phyloP scores from a whole-genome alignment of 2,113 vertebrate genomes.

The Stigmatopora argus region DNA sequence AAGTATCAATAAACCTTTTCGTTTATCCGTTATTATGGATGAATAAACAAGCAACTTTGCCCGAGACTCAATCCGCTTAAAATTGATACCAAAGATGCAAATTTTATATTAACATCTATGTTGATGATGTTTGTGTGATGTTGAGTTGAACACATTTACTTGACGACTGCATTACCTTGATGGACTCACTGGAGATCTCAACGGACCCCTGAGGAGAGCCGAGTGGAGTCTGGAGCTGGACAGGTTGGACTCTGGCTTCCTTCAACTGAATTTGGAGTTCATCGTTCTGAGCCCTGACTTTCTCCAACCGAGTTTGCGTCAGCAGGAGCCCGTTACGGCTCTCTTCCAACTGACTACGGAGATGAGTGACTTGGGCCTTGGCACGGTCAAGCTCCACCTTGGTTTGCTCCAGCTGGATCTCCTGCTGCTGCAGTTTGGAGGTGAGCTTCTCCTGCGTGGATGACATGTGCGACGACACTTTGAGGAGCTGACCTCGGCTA shows the following conservation, averaged over 20 bases:
- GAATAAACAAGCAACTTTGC: no score
- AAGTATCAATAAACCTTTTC: no score
- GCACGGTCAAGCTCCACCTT: conserved; percentile 63
- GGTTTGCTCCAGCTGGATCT: conserved; percentile 35
- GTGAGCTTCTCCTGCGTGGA: conserved; percentile 74
- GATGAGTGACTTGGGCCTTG: conserved; percentile 49
- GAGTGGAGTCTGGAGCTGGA: conserved; percentile 70
- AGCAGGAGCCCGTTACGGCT: conserved; percentile 65
- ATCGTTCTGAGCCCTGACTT: conserved; percentile 60
- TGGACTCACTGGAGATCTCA: conserved; percentile 70
- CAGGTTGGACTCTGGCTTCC: conserved; percentile 52
- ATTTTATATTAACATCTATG: no score
- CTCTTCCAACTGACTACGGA: conserved; percentile 61
- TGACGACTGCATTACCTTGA: conserved; percentile 70
- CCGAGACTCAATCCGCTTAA: no score
- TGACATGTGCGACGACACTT: conserved; percentile 69
- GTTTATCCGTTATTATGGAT: no score
- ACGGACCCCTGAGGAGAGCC: conserved; percentile 66
- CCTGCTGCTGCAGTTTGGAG: conserved; percentile 66
- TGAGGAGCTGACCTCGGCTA: conserved; percentile 69
- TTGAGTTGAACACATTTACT: neutral
- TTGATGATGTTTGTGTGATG: no score
- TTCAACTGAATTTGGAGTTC: conserved; percentile 57
- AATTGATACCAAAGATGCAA: no score
- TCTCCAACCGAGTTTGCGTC: conserved; percentile 48